phyloP scores from a whole-genome alignment of 2,888 invertebrate genomes.

The Eledone cirrhosa region DNA sequence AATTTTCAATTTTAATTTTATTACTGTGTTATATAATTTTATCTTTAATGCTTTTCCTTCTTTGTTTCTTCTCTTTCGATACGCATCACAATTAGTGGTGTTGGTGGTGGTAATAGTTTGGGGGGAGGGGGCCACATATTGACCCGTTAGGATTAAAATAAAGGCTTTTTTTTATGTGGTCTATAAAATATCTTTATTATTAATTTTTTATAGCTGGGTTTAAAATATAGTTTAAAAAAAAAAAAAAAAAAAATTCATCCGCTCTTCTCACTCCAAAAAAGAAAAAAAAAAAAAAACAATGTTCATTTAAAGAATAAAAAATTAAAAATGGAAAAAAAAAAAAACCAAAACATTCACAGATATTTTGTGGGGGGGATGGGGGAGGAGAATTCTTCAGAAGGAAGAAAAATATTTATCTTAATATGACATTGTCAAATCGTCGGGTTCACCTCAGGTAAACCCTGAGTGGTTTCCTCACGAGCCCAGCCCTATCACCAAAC shows the following conservation, averaged over 20 bases:
- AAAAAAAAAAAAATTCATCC: conserved; percentile 34
- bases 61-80: conserved; percentile 19
- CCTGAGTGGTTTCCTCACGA: too few species aligned
- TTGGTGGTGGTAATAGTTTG: too few species aligned
- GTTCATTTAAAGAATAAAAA: conserved; percentile 18
- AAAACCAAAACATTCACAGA: not conserved
- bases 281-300: conserved; percentile 26
- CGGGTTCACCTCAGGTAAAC: too few species aligned
- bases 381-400: too few species aligned
- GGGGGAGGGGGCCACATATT: too few species aligned
- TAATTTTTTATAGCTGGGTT: conserved; percentile 37
- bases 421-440: too few species aligned
- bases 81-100: not conserved
- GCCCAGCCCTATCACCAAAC: too few species aligned
- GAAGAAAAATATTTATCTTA: too few species aligned
- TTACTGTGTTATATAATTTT: conserved; percentile 10
- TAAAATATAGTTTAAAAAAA: conserved; percentile 44
- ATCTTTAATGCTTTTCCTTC: conserved; percentile 32
- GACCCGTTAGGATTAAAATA: conserved; percentile 19
- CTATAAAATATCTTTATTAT: conserved; percentile 41
- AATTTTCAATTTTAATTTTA: not conserved
- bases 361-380: not conserved
- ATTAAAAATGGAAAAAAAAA: conserved; percentile 3
- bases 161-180: conserved; percentile 33
- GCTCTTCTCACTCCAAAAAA: conserved; percentile 21